Base-by-base conservation (phyloP, 2,888 invertebrate species). In the Drosophila eohydei region DNA sequence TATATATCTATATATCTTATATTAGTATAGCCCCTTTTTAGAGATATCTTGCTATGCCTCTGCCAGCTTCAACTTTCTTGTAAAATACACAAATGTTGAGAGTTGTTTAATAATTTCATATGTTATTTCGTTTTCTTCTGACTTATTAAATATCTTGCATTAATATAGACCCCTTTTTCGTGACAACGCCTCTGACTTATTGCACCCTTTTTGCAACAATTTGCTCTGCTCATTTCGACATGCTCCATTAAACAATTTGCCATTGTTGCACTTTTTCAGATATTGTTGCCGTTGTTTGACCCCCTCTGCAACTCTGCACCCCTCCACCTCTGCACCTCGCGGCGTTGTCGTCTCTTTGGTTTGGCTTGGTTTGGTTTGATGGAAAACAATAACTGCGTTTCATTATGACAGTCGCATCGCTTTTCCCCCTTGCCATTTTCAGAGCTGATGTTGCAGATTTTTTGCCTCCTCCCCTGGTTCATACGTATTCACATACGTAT, bases 201-300 rank as follows among this genome's bases (percentile, higher is more conserved):
- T 83, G 71, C 89, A 81, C 74, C 84, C 84, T 71, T 77, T 80
- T 67, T 57, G 54, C 51, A 36, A 58, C 73, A 84, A 64, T 79
- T 72, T 60, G 74, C 67, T 59, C 71, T 54, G 65, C 70, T 83
- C 76, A 78, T 77, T 84, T 73, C 74, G 84, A 84, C 74, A 81
- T 72, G 84, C 90, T 78, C 88, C 90, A 87, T 87, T 87, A 87
- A 89, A 78, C 74, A 80, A 89, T 88, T 81, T 78, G 80, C 78
- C 88, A 89, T 89, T 87, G 88, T 85, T 82, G 88, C 78, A 88
- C 55, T 74, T 77, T 66, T 57, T 71, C 75, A 65, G 2, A 43
- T 64, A 32, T 67, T 62, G 51, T 62, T 44, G 11, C 16, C 36
- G 11, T 16, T 38, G 46, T 46, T 61, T 57, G 28, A 51, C 62